Evolutionary conservation across 2,113 vertebrate species (phyloP), one percentile per base, ranked within the genome.

Genomic region (Zootoca vivipara): DNA sequence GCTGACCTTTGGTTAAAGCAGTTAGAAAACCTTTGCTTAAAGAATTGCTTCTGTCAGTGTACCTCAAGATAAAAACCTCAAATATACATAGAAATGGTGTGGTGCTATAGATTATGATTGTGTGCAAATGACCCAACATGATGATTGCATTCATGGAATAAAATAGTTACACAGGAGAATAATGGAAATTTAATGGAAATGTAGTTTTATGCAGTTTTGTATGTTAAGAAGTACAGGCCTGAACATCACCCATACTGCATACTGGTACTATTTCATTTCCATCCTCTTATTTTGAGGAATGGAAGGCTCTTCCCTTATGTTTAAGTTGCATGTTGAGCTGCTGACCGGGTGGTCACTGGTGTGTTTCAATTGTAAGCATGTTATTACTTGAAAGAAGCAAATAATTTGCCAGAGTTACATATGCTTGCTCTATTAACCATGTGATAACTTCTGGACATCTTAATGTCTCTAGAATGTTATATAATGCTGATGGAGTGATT

Each of bases 401-500:
- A 91, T 90, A 87, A 30, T 62, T 85, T 35, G 15, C 84, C 56
- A 92, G 91, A 85, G 89, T 91, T 52, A 72, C 82, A 81, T 83
- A 62, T 74, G 70, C 42, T 75, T 0, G 7, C 0, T 38, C 1
- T 58, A 15, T 64, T n/a, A 82, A 82, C 85, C 92, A 13, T 65
- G n/a, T 28, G 10, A 46, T 93, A 82, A 77, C 91, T 91, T 89
- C 92, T 92, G 85, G 56, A 83, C 58, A 62, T 84, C 84, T 94
- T 93, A n/a, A 3, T 85, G 62, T 77, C 85, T 92, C 86, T 88
- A 79, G 87, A 86, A 80, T 89, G 93, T 95, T 96, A 90, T 52
- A 46, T 92, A 94, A 92, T 86, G 85, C 93, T 88, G 94, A 95
- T 92, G 69, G 93, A 92, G 92, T 86, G 87, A 52, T 94, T 96